These are phyloP conservation scores for Caenorhabditis macrosperma DNA, from an alignment of 2,888 invertebrate species.

Conservation along the genomic window DNA sequence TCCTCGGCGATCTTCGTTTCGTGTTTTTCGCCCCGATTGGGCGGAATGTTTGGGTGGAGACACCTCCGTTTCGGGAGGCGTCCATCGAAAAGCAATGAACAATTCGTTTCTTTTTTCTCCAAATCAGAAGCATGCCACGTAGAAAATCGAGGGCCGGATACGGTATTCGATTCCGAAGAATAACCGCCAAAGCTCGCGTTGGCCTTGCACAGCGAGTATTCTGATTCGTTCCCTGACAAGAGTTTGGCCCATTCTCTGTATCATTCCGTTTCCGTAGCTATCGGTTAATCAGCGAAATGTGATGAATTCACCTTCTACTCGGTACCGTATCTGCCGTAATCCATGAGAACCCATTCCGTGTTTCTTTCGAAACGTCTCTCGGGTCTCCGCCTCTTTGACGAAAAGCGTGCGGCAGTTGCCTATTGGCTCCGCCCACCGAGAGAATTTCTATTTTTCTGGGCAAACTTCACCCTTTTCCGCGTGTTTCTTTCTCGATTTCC, in stretches of 20 bases:
- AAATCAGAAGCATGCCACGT: background rate
- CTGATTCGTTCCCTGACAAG: too few species aligned
- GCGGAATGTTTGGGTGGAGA: background rate
- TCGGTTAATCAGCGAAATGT: too few species aligned
- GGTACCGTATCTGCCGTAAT: background rate
- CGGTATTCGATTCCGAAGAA: too few species aligned
- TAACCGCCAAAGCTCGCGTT: too few species aligned
- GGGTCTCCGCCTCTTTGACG: background rate
- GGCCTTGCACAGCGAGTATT: too few species aligned
- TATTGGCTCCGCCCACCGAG: slow-evolving; percentile 16
- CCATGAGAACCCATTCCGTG: background rate
- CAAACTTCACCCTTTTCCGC: slow-evolving; percentile 8
- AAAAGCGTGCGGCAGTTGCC: slow-evolving; percentile 37
- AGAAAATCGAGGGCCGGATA: too few species aligned
- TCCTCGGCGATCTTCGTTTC: background rate
- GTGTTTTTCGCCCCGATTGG: background rate
- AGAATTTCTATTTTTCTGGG: background rate
- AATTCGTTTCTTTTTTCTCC: background rate
- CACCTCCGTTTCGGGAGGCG: background rate
- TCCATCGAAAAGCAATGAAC: background rate
- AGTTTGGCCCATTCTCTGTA: too few species aligned
- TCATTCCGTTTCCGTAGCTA: too few species aligned
- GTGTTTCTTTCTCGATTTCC: background rate
- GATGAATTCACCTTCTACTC: background rate
- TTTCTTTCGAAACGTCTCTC: background rate